Evolutionary conservation across 1,140 invertebrate species (phyloP).

Genomic region (Leptoteleia sp.): DNA sequence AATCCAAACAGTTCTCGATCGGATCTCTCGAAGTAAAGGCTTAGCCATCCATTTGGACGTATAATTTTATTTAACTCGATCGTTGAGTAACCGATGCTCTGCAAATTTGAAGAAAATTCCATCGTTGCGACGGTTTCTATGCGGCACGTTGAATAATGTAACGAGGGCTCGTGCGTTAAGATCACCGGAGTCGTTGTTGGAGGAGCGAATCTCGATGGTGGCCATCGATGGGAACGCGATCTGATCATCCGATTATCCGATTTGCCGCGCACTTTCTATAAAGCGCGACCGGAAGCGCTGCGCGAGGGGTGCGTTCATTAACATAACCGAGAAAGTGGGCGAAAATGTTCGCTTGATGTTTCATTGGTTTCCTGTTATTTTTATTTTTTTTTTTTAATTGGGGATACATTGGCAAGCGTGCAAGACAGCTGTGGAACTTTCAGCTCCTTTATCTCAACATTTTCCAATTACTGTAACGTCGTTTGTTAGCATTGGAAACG

Average conservation of each 20-base stretch:
- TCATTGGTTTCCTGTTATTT: too few species aligned
- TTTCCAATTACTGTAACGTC: too few species aligned
- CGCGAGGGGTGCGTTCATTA: background rate
- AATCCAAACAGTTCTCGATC: too few species aligned
- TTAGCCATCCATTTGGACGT: slow-evolving; percentile 20
- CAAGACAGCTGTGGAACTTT: too few species aligned
- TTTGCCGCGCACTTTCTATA: slow-evolving; percentile 2
- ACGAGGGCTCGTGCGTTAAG: slow-evolving; percentile 23
- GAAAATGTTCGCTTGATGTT: too few species aligned
- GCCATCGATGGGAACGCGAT: slow-evolving; percentile 6
- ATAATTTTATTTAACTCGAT: slow-evolving; percentile 24
- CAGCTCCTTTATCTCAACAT: too few species aligned
- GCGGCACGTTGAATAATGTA: slow-evolving; percentile 21
- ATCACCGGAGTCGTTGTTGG: slow-evolving; percentile 18
- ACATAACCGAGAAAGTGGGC: too few species aligned
- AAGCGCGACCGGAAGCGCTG: slow-evolving; percentile 1
- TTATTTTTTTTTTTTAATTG: too few species aligned
- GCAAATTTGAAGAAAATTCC: slow-evolving; percentile 2
- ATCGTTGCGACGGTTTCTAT: background rate
- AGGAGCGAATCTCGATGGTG: slow-evolving; percentile 1
- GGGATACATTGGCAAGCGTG: too few species aligned
- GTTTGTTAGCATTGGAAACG: too few species aligned
- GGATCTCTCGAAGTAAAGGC: too few species aligned
- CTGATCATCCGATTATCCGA: background rate
- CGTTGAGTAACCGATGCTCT: slow-evolving; percentile 25